Evolutionary conservation across 2,113 vertebrate species (phyloP), one percentile per base, ranked within the genome.

Genomic region (Sinocyclocheilus rhinocerous): DNA sequence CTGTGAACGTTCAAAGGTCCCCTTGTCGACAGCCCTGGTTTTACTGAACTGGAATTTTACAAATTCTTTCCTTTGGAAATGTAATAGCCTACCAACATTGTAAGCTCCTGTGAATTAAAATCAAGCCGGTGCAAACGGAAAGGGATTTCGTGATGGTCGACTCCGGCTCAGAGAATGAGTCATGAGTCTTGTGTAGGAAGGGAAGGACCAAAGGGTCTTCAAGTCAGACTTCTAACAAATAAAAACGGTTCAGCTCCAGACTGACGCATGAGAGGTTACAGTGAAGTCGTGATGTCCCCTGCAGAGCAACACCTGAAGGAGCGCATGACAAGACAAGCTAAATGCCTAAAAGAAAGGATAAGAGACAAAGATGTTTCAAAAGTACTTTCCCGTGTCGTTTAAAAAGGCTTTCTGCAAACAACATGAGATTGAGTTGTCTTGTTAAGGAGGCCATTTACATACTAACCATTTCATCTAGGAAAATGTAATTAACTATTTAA

Each of bases 211-310:
- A 24, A 20, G 76, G 61, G 85, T 85, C 42, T 84, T 48, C 73
- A 77, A 83, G 82, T 85, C 83, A 85, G 77, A 85, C 72, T 52
- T 83, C 55, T 24, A 63, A 83, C 83, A 85, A 84, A 90, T 55
- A 77, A 85, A 83, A 81, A 81, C 10, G 8, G 6, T 65, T 81
- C 80, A 16, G 48, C 2, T 52, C 48, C 73, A 85, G 63, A 48
- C 81, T 85, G 78, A 36, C 0, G 11, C 22, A 33, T 79, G 48
- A 85, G 76, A 50, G 76, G 26, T 57, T 57, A 26, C 42, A n/a
- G n/a, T 76, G 84, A 55, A 42, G 75, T 79, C 48, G 13, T 65
- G 55, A 84, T 65, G 75, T 39, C 55, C 65, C 81, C 52, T 84
- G 52, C 24, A 80, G 29, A 52, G 33, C 61, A 50, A 11, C 10